A percentile compares a stretch with the other conserved stretches of the same genome.
Evolutionary conservation across 2,797 vertebrate genomes (phyloP).

Genomic region (Merluccius polli): DNA sequence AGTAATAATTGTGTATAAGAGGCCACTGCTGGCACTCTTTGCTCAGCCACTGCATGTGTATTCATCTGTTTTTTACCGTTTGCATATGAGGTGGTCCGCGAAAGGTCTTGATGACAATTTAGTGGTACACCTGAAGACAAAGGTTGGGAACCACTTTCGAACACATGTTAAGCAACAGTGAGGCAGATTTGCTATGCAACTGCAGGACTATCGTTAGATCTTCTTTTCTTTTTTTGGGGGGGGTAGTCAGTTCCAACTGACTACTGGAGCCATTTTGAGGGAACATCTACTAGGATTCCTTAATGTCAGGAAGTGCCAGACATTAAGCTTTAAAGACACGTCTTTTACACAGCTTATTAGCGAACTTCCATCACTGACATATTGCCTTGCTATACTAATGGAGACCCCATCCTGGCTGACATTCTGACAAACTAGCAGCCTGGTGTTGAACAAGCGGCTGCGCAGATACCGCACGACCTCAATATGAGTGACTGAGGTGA

Average conservation of each 20-base stretch:
- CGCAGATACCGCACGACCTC: not conserved
- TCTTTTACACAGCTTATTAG: slow-evolving; percentile 29
- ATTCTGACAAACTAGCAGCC: slow-evolving; percentile 29
- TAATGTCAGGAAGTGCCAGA: slow-evolving; percentile 19
- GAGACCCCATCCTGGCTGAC: slow-evolving; percentile 37
- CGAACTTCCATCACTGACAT: slow-evolving; percentile 26
- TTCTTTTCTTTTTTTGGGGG: not conserved
- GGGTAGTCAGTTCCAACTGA: not conserved
- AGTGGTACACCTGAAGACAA: too few relatives aligned
- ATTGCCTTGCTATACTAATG: slow-evolving; percentile 31
- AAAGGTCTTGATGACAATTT: too few relatives aligned
- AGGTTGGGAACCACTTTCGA: too few relatives aligned
- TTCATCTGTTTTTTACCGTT: too few relatives aligned
- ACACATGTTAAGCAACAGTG: not conserved
- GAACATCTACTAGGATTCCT: not conserved
- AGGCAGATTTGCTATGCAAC: not conserved
- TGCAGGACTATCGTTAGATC: not conserved
- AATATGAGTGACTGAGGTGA: not conserved
- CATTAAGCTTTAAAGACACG: not conserved
- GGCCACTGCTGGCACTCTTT: too few relatives aligned
- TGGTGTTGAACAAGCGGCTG: not conserved
- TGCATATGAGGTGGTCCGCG: too few relatives aligned
- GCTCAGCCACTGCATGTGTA: too few relatives aligned
- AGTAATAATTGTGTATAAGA: too few relatives aligned
- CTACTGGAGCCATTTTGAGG: not conserved